Conservation (phyloP, 1,140 invertebrate genomes). For the Aphidius gifuensis region DNA sequence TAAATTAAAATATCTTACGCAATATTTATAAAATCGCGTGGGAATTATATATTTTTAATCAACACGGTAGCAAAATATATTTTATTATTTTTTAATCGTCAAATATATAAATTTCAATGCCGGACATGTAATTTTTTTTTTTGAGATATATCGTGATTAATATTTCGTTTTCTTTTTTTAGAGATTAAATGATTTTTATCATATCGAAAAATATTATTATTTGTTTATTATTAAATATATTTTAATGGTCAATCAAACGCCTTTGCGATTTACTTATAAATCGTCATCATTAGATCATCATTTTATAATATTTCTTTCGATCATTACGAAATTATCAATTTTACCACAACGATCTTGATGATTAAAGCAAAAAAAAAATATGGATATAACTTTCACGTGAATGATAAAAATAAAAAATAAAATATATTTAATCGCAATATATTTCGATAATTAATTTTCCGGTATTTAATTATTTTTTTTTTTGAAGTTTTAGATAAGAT, state of each 20-base stretch:
- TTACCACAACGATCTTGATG: slow-evolving; percentile 17
- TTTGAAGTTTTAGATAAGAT: too few species aligned
- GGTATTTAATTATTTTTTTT: too few species aligned
- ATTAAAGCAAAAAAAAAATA: slow-evolving; percentile 9
- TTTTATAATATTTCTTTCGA: slow-evolving; percentile 6
- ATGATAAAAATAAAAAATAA: slow-evolving; percentile 12
- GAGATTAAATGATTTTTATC: too few species aligned
- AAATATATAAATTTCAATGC: too few species aligned
- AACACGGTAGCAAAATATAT: too few species aligned
- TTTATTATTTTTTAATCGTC: too few species aligned
- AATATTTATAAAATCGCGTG: slow-evolving; percentile 7
- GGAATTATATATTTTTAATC: background rate
- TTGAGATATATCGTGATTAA: too few species aligned
- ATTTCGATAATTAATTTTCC: too few species aligned
- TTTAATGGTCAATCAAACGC: background rate
- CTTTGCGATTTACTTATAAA: slow-evolving; percentile 1
- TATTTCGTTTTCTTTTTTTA: too few species aligned
- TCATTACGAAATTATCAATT: slow-evolving; percentile 14
- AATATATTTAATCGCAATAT: background rate
- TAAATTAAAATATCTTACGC: background rate
- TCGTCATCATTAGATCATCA: slow-evolving; percentile 23
- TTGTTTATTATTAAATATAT: too few species aligned
- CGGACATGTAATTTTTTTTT: too few species aligned
- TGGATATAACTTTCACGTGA: slow-evolving; percentile 18
- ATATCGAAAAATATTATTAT: too few species aligned